These are phyloP conservation scores for Lepus oiostolus DNA, from an alignment of 2,797 vertebrate species.

Conservation along the genomic window DNA sequence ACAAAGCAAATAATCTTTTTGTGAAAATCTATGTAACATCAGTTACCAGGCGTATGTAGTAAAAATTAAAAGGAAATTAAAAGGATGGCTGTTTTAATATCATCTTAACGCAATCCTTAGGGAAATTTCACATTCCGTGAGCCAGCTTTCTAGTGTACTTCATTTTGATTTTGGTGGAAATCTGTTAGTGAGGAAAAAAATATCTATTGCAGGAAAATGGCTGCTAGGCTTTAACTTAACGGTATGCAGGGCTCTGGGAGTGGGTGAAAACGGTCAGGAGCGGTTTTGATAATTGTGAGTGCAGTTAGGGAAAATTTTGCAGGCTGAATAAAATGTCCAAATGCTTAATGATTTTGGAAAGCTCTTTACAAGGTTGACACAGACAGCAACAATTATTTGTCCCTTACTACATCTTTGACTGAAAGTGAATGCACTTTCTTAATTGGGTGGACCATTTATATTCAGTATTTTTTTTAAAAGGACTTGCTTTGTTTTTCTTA, in stretches of 20 bases:
- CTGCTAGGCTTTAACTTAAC: conserved; percentile 68
- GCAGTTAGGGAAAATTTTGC: conserved; percentile 60
- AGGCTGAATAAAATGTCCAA: conserved; percentile 71
- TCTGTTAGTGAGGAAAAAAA: conserved; percentile 50
- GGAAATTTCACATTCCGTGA: conserved; percentile 48
- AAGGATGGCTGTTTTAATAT: conserved; percentile 63
- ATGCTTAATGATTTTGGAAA: conserved; percentile 77
- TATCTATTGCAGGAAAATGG: conserved; percentile 56
- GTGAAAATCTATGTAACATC: conserved; percentile 10
- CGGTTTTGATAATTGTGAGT: conserved; percentile 73
- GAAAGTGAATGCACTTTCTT: conserved; percentile 69
- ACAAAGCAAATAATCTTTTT: conserved; percentile 34
- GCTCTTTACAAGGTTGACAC: conserved; percentile 70
- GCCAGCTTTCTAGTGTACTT: conserved; percentile 48
- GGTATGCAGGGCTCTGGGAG: conserved; percentile 27
- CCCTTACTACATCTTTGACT: conserved; percentile 41
- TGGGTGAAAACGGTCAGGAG: conserved; percentile 61
- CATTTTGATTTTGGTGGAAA: conserved; percentile 73
- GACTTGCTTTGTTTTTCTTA: conserved; percentile 58
- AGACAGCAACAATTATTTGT: conserved; percentile 73
- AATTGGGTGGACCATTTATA: conserved; percentile 77
- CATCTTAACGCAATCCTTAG: conserved; percentile 39
- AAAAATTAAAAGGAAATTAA: conserved; percentile 2
- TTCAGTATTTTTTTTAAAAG: conserved; percentile 59
- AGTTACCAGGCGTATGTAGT: background rate